Percentiles rank a stretch among this genome's conserved stretches.
phyloP scores from a whole-genome alignment of 1,140 invertebrate genomes.

The Hylaeus volcanicus region DNA sequence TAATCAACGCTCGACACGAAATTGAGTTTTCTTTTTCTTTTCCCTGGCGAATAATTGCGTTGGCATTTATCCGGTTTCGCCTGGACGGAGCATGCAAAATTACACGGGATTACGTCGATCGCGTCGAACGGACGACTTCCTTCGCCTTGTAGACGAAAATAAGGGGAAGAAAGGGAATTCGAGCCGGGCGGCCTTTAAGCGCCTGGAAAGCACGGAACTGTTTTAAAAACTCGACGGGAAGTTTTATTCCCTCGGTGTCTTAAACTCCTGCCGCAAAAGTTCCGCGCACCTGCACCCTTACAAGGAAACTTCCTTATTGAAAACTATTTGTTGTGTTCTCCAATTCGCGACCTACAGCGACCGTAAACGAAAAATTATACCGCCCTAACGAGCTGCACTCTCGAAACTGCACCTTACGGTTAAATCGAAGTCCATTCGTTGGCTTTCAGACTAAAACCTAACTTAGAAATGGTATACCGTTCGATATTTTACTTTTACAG shows the following conservation, averaged over 20 bases:
- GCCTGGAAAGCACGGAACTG: constrained; percentile 56
- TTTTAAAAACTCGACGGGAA: constrained; percentile 63
- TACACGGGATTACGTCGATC: constrained; percentile 33
- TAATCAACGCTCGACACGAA: background rate
- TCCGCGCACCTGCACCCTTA: constrained; percentile 53
- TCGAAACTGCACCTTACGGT: background rate
- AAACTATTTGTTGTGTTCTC: constrained; percentile 61
- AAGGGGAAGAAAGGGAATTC: background rate
- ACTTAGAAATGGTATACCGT: background rate
- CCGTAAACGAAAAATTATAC: constrained; percentile 53
- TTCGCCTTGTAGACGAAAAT: constrained; percentile 12
- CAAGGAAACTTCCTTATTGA: constrained; percentile 63
- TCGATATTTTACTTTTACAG: background rate
- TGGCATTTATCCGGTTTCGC: background rate
- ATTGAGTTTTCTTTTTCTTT: background rate
- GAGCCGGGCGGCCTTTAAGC: constrained; percentile 56
- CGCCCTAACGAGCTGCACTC: constrained; percentile 35
- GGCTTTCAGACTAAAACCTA: background rate
- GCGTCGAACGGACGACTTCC: constrained; percentile 19
- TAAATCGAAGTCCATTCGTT: background rate
- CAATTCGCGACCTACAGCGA: constrained; percentile 40
- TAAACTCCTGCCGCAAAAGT: constrained; percentile 49
- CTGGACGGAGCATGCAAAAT: constrained; percentile 25
- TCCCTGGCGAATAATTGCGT: constrained; percentile 4
- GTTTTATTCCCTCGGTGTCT: constrained; percentile 60